Evolutionary conservation across 35 echinoderm and acorn worm genomes (phyloP).

Genomic region (Hemicentrotus pulcherrimus): DNA sequence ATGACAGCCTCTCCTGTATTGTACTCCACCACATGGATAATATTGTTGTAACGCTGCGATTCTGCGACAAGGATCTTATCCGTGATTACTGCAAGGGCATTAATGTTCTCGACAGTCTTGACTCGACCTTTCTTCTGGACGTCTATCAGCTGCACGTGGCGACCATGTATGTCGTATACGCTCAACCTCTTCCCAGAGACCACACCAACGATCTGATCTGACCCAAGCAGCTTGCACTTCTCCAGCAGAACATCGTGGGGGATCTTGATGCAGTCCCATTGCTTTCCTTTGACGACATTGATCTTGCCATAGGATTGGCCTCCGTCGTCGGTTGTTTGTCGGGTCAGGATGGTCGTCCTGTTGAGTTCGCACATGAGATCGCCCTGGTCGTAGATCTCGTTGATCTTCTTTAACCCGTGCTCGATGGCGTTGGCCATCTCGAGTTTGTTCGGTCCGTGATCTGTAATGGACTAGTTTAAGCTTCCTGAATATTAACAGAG

Average conservation of each 20-base stretch:
- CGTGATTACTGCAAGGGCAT: background rate
- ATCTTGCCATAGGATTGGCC: background rate
- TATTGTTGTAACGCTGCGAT: background rate
- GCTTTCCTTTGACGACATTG: constrained; percentile 13
- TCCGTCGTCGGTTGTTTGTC: background rate
- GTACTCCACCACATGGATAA: background rate
- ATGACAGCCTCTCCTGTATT: background rate
- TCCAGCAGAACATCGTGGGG: background rate
- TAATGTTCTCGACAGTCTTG: background rate
- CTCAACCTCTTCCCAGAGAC: background rate
- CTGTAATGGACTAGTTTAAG: background rate
- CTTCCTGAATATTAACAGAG: background rate
- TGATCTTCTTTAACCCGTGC: constrained; percentile 1
- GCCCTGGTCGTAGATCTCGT: constrained; percentile 19
- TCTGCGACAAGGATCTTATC: background rate
- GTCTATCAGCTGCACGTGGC: background rate
- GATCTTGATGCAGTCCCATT: background rate
- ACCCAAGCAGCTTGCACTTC: constrained; percentile 11
- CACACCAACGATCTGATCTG: background rate
- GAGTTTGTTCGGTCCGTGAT: background rate
- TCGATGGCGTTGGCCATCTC: background rate
- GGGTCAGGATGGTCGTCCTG: background rate
- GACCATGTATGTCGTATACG: background rate
- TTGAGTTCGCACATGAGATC: background rate
- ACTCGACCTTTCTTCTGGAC: background rate